These are phyloP conservation scores for Digitonthophagus gazella DNA, from an alignment of 2,888 invertebrate species.

Conservation along the genomic window DNA sequence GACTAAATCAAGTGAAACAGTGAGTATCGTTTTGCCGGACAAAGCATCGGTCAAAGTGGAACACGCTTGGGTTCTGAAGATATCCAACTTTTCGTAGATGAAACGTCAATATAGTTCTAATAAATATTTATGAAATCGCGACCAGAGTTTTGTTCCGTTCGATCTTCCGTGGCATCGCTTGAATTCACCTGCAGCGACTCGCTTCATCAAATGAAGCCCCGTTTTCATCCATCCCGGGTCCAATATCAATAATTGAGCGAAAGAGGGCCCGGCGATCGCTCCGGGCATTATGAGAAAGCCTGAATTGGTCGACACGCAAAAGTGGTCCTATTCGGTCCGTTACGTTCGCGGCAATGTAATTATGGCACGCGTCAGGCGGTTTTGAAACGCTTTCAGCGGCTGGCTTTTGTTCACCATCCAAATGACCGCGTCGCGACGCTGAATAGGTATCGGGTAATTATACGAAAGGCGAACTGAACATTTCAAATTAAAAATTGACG, in stretches of 20 bases:
- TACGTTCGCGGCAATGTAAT: neutral
- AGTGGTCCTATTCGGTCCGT: neutral
- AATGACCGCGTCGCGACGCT: neutral
- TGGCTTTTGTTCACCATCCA: neutral
- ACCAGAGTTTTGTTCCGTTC: too few relatives aligned
- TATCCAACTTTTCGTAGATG: slow-evolving; percentile 11
- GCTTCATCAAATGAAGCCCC: too few relatives aligned
- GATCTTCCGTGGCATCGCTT: too few relatives aligned
- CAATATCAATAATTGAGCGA: neutral
- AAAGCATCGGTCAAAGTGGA: slow-evolving; percentile 19
- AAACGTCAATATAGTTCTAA: neutral
- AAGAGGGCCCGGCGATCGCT: neutral
- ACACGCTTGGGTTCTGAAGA: slow-evolving; percentile 25
- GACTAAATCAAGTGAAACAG: slow-evolving; percentile 44
- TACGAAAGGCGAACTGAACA: neutral
- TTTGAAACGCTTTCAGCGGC: neutral
- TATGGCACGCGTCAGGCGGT: neutral
- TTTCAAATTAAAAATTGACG: neutral
- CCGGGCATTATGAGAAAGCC: neutral
- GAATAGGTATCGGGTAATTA: neutral
- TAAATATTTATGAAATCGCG: neutral
- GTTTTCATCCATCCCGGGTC: too few relatives aligned
- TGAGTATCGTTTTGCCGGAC: slow-evolving; percentile 39
- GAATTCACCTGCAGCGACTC: too few relatives aligned
- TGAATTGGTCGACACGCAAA: neutral